phyloP scores from a whole-genome alignment of 2,113 vertebrate genomes.

The Hystrix cristata region DNA sequence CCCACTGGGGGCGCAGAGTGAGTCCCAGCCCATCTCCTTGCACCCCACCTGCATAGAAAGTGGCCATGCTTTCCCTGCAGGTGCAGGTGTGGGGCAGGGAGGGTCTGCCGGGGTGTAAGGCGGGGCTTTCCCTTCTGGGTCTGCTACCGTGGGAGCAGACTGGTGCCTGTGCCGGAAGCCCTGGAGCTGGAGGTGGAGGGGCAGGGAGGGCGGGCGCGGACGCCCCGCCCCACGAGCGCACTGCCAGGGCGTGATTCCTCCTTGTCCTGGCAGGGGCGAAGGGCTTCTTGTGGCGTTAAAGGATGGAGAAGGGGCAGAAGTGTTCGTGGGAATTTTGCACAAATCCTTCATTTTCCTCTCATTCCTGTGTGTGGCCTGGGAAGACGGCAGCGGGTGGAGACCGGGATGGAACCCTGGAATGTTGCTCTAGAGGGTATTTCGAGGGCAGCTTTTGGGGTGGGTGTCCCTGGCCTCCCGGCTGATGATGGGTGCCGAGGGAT shows the following conservation, averaged over 20 bases:
- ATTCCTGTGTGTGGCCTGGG: neutral
- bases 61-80: neutral
- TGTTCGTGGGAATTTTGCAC: neutral
- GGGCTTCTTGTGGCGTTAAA: neutral
- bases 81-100: neutral
- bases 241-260: neutral
- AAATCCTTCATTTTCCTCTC: neutral
- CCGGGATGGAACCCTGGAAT: too few species aligned
- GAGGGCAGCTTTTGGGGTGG: neutral
- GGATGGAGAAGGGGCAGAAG: neutral
- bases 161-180: neutral
- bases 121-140: neutral
- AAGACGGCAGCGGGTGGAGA: neutral
- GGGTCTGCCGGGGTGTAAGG: neutral
- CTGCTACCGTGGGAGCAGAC: neutral
- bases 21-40: neutral
- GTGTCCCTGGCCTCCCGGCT: neutral
- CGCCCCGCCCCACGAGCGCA: rapidly evolving
- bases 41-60: neutral
- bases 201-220: neutral
- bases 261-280: neutral
- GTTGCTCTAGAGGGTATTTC: neutral
- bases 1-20: neutral
- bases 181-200: neutral
- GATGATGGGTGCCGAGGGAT: neutral